These are phyloP conservation scores for Notarius quadriscutis DNA, from an alignment of 2,113 vertebrate genomes.

Conservation along the genomic window DNA sequence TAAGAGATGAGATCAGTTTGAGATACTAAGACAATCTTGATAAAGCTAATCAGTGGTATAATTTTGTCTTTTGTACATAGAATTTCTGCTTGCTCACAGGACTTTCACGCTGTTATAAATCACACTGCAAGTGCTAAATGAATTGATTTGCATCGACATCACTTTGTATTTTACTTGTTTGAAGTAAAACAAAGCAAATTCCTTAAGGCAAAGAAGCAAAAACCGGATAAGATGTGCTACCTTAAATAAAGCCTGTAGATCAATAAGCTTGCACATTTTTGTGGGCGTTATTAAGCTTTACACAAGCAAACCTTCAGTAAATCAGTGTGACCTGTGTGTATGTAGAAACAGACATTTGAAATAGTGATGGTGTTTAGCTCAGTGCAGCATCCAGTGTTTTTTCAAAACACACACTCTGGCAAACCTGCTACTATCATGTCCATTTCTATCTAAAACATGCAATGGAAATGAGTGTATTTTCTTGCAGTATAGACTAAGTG, in stretches of 20 bases:
- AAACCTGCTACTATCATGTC: not conserved
- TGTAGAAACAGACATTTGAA: not conserved
- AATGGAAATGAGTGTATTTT: not conserved
- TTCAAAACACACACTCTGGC: not conserved
- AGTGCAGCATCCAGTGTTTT: not conserved
- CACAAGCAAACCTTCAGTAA: not conserved
- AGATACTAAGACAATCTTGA: not conserved
- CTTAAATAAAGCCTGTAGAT: not conserved
- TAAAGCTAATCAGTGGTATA: not conserved
- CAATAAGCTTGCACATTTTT: not conserved
- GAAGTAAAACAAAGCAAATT: not conserved
- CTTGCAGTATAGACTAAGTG: not conserved
- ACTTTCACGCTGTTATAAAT: not conserved
- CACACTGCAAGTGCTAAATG: not conserved
- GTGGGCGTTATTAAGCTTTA: not conserved
- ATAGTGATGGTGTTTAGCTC: not conserved
- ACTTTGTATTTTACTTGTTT: not conserved
- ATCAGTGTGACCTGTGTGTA: not conserved
- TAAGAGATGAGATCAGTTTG: not conserved
- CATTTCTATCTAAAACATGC: not conserved
- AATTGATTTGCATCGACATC: not conserved
- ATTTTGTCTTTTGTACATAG: not conserved
- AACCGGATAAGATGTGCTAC: not conserved
- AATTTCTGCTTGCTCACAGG: not conserved
- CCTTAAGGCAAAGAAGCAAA: not conserved